phyloP scores from a whole-genome alignment of 2,888 invertebrate genomes.

The Drosophila paracracens region DNA sequence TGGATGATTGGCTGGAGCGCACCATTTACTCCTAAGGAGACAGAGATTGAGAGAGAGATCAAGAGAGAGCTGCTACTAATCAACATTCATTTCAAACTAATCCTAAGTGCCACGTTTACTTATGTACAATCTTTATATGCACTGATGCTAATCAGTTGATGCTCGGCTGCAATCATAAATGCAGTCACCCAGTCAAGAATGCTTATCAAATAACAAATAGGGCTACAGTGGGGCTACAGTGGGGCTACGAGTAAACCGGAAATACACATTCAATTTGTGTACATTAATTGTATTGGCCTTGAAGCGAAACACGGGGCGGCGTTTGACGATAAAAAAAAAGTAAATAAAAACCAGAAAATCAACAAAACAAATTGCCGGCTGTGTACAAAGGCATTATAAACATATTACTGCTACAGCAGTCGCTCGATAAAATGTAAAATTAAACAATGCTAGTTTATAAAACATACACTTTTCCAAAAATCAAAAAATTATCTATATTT shows the following conservation, averaged over 20 bases:
- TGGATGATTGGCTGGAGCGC: slow-evolving; percentile 96
- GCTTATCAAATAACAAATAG: slow-evolving; percentile 50
- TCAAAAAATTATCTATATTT: background rate
- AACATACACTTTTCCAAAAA: background rate
- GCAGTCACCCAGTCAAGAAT: slow-evolving; percentile 22
- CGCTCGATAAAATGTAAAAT: background rate
- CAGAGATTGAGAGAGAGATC: background rate
- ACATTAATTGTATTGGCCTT: slow-evolving; percentile 66
- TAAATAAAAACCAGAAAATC: slow-evolving; percentile 49
- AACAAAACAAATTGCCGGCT: slow-evolving; percentile 39
- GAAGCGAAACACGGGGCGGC: slow-evolving; percentile 29
- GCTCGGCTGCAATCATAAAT: slow-evolving; percentile 36
- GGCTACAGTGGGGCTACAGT: slow-evolving; percentile 28
- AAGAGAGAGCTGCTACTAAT: background rate
- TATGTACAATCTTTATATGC: slow-evolving; percentile 38
- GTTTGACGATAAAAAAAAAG: slow-evolving; percentile 31
- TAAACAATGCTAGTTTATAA: background rate
- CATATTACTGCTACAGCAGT: slow-evolving; percentile 1
- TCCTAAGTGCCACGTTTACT: slow-evolving; percentile 74
- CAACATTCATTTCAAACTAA: slow-evolving; percentile 44
- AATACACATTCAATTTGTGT: slow-evolving; percentile 48
- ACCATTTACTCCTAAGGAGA: slow-evolving; percentile 92
- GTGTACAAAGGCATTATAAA: slow-evolving; percentile 26
- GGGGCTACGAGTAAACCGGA: slow-evolving; percentile 52
- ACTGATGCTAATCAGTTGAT: slow-evolving; percentile 17